Evolutionary conservation across 2,888 invertebrate genomes (phyloP), one percentile per base, ranked within the genome.

Genomic region (Chrysolina haemoptera): DNA sequence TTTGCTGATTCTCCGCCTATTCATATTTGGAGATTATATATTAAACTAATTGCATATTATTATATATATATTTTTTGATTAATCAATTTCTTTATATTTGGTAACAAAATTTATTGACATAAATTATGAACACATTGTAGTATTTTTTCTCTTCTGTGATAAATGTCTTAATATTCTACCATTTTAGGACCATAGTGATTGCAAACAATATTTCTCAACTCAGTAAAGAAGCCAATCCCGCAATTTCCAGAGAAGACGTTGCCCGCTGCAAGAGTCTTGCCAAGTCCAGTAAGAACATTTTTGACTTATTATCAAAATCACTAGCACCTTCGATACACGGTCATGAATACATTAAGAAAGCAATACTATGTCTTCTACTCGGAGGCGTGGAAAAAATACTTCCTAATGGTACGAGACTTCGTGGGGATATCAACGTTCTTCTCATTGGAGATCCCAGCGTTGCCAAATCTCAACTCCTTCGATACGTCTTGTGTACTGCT

Each of bases 321-420:
- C 88, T 99, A 68, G 99, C 99, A 0, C 99, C 99, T 0, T 98
- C 99, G 0, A 99, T 99, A 85, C 97, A 98, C 83, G 99, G 99
- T 0, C 97, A 99, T 84, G 95, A 96, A 40, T 98, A 94, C 85
- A 97, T 99, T 9, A 99, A 99, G 88, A 96, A 95, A 85, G 99
- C 99, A 0, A 95, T 99, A 76, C 89, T 99, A 35, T 98, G 98
- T 85, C 91, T 98, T 84, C 88, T 99, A 71, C 89, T 99, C 8
- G 99, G 99, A 0, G 99, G 99, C 0, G 95, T 95, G 79, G 99
- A 99, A 89, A 99, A 98, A 89, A 89, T 96, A 50, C 88, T 98
- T 76, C 93, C 94, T 1, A 98, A 98, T 88, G 98, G 98, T 68
- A 97, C 97, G 0, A 91, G 98, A 73, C 90, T 98, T 0, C 92